Evolutionary conservation across 2,888 invertebrate genomes (phyloP).

Genomic region (Selenia dentaria): DNA sequence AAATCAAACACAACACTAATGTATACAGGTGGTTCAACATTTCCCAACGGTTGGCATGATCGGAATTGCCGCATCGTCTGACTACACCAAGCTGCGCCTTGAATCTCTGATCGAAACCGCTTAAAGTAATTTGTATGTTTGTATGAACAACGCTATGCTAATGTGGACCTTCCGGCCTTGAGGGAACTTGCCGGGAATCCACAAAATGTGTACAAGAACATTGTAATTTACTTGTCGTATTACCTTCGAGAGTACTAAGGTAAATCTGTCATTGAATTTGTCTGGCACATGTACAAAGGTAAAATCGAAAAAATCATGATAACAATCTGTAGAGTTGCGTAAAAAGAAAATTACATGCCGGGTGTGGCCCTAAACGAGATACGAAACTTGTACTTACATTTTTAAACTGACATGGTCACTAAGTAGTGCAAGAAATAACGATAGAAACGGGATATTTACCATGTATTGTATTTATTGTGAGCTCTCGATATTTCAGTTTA

Average conservation of each 20-base stretch:
- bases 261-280: slow-evolving; percentile 13
- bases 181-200: slow-evolving; percentile 44
- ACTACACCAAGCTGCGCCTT: slow-evolving; percentile 48
- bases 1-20: slow-evolving; percentile 4
- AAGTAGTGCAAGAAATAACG: too few species aligned
- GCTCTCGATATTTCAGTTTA: too few species aligned
- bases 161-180: slow-evolving; percentile 62
- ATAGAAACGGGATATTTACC: too few species aligned
- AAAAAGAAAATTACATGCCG: slow-evolving; percentile 2
- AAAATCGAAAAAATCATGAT: slow-evolving; percentile 1
- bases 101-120: slow-evolving; percentile 57
- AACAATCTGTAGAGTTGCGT: neutral
- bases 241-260: slow-evolving; percentile 19
- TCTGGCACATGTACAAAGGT: slow-evolving; percentile 6
- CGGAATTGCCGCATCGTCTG: slow-evolving; percentile 61
- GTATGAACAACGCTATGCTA: slow-evolving; percentile 49
- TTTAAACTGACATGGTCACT: too few species aligned
- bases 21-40: slow-evolving; percentile 31
- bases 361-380: neutral
- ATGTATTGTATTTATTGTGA: too few species aligned
- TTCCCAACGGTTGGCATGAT: slow-evolving; percentile 56
- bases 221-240: slow-evolving; percentile 25
- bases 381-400: neutral
- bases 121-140: slow-evolving; percentile 55
- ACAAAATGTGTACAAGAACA: slow-evolving; percentile 26